These are phyloP conservation scores for Psittacula cyanocephala DNA, from an alignment of 2,113 vertebrate species.

Conservation along the genomic window DNA sequence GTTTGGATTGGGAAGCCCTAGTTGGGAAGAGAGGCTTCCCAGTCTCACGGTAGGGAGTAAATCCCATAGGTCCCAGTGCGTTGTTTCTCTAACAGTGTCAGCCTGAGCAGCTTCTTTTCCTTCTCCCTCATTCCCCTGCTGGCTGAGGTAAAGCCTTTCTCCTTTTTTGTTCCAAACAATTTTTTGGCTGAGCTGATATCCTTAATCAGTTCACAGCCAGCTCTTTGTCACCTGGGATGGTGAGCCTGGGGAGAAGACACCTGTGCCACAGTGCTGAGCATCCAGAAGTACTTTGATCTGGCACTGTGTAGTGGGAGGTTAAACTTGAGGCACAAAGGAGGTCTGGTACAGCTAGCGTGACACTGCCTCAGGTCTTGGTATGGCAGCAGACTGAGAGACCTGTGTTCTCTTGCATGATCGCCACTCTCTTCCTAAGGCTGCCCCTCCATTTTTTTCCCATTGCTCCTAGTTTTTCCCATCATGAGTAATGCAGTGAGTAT, in stretches of 20 bases:
- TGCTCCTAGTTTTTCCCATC: not conserved
- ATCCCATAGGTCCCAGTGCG: not conserved
- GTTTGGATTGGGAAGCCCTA: not conserved
- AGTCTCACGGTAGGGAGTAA: not conserved
- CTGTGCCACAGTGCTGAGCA: not conserved
- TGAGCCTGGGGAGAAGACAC: not conserved
- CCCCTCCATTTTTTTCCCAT: not conserved
- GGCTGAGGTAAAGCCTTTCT: not conserved
- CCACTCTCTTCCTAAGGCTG: fast-evolving
- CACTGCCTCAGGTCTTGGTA: fast-evolving
- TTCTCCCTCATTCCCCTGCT: not conserved
- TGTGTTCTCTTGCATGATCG: not conserved
- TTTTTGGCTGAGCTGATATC: not conserved
- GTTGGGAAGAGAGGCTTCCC: not conserved
- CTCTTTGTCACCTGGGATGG: not conserved
- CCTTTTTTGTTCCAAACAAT: not conserved
- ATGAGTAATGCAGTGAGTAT: not conserved
- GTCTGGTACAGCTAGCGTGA: not conserved
- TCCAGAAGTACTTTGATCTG: not conserved
- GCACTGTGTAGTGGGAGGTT: not conserved
- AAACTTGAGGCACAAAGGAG: not conserved
- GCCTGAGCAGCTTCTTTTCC: not conserved
- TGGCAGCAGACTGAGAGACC: not conserved
- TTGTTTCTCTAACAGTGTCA: not conserved
- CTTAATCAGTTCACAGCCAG: not conserved